phyloP scores from a whole-genome alignment of 2,797 vertebrate species.

The Aratinga solstitialis region DNA sequence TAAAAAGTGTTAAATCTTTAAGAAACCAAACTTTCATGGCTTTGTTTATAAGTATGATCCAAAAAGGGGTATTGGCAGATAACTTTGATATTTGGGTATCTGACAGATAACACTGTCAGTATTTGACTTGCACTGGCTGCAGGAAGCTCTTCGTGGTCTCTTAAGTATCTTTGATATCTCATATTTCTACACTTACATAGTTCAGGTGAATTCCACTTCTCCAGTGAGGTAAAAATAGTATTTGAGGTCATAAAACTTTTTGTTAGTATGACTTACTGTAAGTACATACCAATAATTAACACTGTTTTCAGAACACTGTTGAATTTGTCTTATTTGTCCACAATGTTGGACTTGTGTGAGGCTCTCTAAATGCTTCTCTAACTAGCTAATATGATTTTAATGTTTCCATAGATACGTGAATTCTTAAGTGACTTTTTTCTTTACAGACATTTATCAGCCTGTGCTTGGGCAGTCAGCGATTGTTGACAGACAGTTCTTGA shows the following conservation, averaged over 20 bases:
- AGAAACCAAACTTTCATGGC: not conserved
- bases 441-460: constrained; percentile 88
- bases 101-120: not conserved
- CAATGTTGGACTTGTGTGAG: not conserved
- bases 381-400: not conserved
- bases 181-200: not conserved
- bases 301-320: not conserved
- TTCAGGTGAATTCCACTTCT: not conserved
- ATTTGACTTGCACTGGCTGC: not conserved
- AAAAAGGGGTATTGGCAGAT: not conserved
- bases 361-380: not conserved
- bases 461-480: constrained; percentile 87
- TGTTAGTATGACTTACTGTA: not conserved
- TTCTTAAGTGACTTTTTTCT: not conserved
- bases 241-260: not conserved
- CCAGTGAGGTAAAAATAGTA: not conserved
- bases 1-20: not conserved
- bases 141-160: not conserved
- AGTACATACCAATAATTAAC: not conserved
- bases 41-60: not conserved
- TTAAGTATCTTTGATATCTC: not conserved
- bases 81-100: not conserved
- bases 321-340: not conserved
- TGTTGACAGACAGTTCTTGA: constrained; percentile 89
- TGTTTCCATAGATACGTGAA: fast-evolving